Conservation (phyloP, 2,888 invertebrate species). For the Blastobasis lacticolella region DNA sequence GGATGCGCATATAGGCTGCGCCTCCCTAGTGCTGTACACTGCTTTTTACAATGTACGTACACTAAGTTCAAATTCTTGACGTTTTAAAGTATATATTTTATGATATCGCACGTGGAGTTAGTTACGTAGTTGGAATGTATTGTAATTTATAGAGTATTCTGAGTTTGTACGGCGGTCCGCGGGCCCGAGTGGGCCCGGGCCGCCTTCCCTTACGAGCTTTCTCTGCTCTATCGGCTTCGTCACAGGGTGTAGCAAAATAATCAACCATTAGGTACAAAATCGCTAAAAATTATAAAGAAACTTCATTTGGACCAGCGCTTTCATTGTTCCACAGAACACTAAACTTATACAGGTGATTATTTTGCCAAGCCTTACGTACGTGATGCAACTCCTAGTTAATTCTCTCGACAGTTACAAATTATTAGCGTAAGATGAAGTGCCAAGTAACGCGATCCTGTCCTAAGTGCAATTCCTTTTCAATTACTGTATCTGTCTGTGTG, state of each 20-base stretch:
- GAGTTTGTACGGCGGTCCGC: no score
- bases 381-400: no score
- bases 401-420: slow-evolving; percentile 16
- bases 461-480: slow-evolving; percentile 66
- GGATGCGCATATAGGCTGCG: slow-evolving; percentile 39
- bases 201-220: no score
- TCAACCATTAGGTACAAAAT: no score
- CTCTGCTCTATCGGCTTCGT: no score
- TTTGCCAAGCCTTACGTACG: no score
- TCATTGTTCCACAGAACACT: no score
- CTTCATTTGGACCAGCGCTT: no score
- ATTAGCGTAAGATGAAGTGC: slow-evolving; percentile 67
- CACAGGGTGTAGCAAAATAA: no score
- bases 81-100: slow-evolving; percentile 61
- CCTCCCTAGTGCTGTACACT: slow-evolving; percentile 58
- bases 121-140: slow-evolving; percentile 46
- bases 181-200: no score
- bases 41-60: slow-evolving; percentile 55
- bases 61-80: slow-evolving; percentile 64
- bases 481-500: slow-evolving; percentile 34
- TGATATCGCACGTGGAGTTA: slow-evolving; percentile 41
- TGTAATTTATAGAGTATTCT: slow-evolving; percentile 31
- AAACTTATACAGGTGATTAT: no score
- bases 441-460: slow-evolving; percentile 58
- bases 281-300: no score